phyloP scores from a whole-genome alignment of 64 coral and sea anemone species.

The Porites lutea region DNA sequence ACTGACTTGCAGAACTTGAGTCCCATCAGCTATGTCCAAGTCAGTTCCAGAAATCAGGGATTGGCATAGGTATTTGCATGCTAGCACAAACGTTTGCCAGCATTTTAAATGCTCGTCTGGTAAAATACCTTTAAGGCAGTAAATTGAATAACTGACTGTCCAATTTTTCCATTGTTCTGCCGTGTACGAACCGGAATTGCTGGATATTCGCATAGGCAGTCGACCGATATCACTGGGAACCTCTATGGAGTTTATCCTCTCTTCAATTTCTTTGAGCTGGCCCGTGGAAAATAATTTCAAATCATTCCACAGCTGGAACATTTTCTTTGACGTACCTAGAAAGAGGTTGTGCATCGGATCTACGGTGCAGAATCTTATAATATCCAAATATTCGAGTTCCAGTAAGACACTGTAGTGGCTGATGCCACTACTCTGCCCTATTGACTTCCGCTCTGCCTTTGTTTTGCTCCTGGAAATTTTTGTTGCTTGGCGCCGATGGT shows the following conservation, averaged over 20 bases:
- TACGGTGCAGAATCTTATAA: constrained; percentile 12
- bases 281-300: constrained; percentile 30
- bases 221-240: constrained; percentile 12
- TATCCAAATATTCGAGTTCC: constrained; percentile 53
- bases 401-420: constrained; percentile 42
- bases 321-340: constrained; percentile 43
- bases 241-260: neutral
- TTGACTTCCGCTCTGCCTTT: neutral
- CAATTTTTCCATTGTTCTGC: constrained; percentile 54
- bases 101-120: constrained; percentile 25
- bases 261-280: constrained; percentile 26
- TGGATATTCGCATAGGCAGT: constrained; percentile 21
- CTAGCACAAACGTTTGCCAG: constrained; percentile 44
- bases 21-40: neutral
- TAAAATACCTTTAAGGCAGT: constrained; percentile 18
- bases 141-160: constrained; percentile 34
- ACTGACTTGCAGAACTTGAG: constrained; percentile 27
- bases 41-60: neutral
- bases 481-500: neutral
- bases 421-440: neutral
- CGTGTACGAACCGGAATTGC: constrained; percentile 38
- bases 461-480: constrained; percentile 19
- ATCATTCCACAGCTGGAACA: constrained; percentile 24
- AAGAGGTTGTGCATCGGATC: constrained; percentile 68
- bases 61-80: neutral